Evolutionary conservation across 2,797 vertebrate genomes (phyloP).

Genomic region (Gastrophryne carolinensis): DNA sequence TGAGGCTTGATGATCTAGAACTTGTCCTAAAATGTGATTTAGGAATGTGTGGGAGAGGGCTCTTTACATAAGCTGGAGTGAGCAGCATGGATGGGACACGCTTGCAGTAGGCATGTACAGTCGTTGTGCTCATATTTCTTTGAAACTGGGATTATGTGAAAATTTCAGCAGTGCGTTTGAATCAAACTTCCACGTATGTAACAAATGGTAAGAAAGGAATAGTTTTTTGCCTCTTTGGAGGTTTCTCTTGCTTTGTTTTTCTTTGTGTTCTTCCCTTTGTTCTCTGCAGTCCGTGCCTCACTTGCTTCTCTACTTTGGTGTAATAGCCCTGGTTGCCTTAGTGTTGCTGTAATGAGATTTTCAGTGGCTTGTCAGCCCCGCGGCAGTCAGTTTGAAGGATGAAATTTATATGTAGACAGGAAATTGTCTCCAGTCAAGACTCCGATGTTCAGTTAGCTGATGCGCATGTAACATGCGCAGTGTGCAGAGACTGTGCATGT

Average conservation of each 20-base stretch:
- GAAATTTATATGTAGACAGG: slow-evolving; percentile 59
- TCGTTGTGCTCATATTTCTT: background rate
- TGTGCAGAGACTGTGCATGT: slow-evolving; percentile 55
- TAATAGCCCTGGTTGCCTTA: slow-evolving; percentile 45
- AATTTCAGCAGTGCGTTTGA: background rate
- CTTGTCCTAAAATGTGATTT: too few species aligned
- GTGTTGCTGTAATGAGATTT: slow-evolving; percentile 56
- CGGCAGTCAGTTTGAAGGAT: slow-evolving; percentile 57
- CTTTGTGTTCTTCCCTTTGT: background rate
- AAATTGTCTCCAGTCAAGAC: slow-evolving; percentile 60
- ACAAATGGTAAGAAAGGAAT: too few species aligned
- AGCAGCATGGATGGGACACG: background rate
- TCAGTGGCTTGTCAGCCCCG: slow-evolving; percentile 60
- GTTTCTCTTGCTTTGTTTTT: background rate
- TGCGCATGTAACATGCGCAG: slow-evolving; percentile 55
- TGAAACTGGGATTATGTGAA: background rate
- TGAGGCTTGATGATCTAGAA: too few species aligned
- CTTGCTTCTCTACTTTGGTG: background rate
- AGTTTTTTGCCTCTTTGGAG: too few species aligned
- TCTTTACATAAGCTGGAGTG: background rate
- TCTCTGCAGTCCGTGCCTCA: background rate
- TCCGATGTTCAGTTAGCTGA: slow-evolving; percentile 59
- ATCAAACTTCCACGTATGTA: background rate
- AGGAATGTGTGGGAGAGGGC: too few species aligned
- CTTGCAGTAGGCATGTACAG: background rate